A percentile compares a stretch with the other conserved stretches of the same genome.
These are phyloP conservation scores for Zingel zingel DNA, from an alignment of 2,113 vertebrate species.

Conservation along the genomic window DNA sequence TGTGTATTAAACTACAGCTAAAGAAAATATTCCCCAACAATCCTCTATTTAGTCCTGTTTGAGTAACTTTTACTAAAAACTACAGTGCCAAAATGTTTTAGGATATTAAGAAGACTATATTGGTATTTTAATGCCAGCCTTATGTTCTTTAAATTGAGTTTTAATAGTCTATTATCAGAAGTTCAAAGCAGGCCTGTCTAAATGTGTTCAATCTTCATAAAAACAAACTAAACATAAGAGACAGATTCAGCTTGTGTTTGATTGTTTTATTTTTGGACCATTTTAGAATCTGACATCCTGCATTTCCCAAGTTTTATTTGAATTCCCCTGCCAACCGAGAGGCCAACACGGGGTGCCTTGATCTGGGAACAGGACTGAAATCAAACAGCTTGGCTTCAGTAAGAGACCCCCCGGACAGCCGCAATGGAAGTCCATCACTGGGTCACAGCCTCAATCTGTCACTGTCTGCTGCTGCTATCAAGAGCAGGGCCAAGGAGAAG, in stretches of 20 bases:
- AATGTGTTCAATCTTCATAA: background rate
- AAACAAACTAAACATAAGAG: background rate
- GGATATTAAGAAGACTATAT: background rate
- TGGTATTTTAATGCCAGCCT: too few relatives aligned
- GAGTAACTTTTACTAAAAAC: background rate
- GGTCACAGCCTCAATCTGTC: conserved; percentile 76
- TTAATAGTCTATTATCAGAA: background rate
- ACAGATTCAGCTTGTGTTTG: too few relatives aligned
- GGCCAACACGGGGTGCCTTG: conserved; percentile 23
- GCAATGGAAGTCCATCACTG: conserved; percentile 72
- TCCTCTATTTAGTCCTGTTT: background rate
- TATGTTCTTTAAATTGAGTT: background rate
- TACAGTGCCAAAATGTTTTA: background rate
- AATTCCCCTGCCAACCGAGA: conserved; percentile 22
- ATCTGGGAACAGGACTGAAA: conserved; percentile 38
- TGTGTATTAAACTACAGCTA: background rate
- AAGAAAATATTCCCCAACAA: background rate
- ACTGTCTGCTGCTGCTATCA: conserved; percentile 61
- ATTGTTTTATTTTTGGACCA: background rate
- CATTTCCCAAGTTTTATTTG: conserved; percentile 26
- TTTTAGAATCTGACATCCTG: background rate
- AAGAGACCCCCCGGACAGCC: conserved; percentile 56
- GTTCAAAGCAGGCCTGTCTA: background rate
- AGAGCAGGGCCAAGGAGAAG: conserved; percentile 59
- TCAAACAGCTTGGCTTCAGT: conserved; percentile 54